These are phyloP conservation scores for Whitmania pigra DNA, from an alignment of 1,140 invertebrate genomes.

Conservation along the genomic window DNA sequence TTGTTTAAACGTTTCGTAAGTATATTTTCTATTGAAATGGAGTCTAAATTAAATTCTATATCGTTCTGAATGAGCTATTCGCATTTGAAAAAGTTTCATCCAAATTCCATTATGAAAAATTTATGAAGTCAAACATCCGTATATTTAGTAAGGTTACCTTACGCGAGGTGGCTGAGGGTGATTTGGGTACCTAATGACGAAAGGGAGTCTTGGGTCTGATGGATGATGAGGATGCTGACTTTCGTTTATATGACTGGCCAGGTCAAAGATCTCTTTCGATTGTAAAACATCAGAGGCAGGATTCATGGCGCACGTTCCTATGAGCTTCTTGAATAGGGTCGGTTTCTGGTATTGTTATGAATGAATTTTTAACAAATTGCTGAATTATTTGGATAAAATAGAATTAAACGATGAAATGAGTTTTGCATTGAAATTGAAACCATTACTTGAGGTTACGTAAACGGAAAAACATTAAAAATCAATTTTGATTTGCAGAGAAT, in stretches of 20 bases:
- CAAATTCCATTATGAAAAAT: no score
- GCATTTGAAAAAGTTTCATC: no score
- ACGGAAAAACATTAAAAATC: no score
- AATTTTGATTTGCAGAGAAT: background rate
- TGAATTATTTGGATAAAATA: background rate
- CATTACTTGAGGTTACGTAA: background rate
- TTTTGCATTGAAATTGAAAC: background rate
- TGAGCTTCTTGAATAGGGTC: constrained; percentile 3
- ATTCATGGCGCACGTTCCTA: constrained; percentile 6
- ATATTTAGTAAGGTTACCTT: background rate
- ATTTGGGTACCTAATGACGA: constrained; percentile 10
- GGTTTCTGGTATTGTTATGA: background rate
- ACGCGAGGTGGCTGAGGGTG: background rate
- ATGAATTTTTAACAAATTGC: background rate
- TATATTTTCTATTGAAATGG: no score
- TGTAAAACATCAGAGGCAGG: background rate
- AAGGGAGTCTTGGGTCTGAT: background rate
- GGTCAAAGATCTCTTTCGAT: constrained; percentile 9
- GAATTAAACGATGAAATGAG: background rate
- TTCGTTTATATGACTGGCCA: constrained; percentile 11
- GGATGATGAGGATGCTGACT: constrained; percentile 6
- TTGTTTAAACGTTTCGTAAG: no score
- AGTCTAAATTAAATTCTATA: no score
- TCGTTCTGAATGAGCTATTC: no score
- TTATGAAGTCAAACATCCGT: no score